These are phyloP conservation scores for Bombus terrestris DNA, from an alignment of 1,140 invertebrate species.

Conservation along the genomic window DNA sequence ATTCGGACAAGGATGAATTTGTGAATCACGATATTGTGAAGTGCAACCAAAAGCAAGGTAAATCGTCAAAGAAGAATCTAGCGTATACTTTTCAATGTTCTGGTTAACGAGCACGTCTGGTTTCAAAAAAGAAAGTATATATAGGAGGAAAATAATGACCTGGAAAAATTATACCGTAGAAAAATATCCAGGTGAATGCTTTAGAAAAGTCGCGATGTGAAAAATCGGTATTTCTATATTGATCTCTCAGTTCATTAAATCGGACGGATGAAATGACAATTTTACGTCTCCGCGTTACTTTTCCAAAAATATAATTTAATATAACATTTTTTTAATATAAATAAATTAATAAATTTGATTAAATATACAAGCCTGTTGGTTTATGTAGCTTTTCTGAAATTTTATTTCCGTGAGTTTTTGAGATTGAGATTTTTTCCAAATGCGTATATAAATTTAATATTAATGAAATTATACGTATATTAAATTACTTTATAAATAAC, in stretches of 20 bases:
- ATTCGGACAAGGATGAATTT: not conserved
- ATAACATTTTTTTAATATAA: no score
- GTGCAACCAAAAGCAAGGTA: not conserved
- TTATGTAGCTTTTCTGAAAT: not conserved
- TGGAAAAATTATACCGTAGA: constrained; percentile 1
- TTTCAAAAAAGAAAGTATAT: not conserved
- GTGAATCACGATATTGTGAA: not conserved
- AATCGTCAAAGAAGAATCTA: constrained; percentile 7
- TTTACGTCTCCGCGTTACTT: not conserved
- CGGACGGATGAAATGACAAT: not conserved
- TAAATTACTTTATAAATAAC: no score
- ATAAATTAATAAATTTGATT: no score
- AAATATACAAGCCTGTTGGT: not conserved
- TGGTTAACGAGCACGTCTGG: not conserved
- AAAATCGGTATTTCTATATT: not conserved
- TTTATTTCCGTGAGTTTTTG: not conserved
- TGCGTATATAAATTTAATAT: not conserved
- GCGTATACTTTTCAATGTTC: not conserved
- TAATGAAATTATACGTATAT: not conserved
- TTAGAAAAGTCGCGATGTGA: not conserved
- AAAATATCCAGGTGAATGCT: not conserved
- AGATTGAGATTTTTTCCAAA: not conserved
- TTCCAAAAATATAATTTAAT: not conserved
- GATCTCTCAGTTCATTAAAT: not conserved
- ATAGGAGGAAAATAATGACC: not conserved